phyloP scores from a whole-genome alignment of 1,140 invertebrate species.

The Rhagoletis zephyria region DNA sequence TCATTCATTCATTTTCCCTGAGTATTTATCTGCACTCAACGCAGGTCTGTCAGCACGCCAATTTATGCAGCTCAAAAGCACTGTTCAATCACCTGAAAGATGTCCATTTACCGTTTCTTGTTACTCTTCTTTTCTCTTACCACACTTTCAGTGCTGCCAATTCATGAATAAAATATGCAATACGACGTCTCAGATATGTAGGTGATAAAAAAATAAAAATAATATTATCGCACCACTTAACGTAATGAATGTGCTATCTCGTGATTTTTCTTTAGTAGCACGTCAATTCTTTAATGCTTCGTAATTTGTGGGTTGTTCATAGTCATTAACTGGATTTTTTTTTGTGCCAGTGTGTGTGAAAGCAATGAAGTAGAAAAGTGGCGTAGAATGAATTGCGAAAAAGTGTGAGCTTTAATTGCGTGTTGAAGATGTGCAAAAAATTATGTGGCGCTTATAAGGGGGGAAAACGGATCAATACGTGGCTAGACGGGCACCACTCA shows the following conservation, averaged over 20 bases:
- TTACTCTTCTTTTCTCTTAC: conserved; percentile 7
- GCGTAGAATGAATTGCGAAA: background rate
- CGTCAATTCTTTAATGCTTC: conserved; percentile 37
- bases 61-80: conserved; percentile 41
- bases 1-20: background rate
- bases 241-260: conserved; percentile 54
- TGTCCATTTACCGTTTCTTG: conserved; percentile 33
- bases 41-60: background rate
- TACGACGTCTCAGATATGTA: background rate
- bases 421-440: background rate
- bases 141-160: background rate
- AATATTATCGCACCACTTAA: conserved; percentile 54
- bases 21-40: background rate
- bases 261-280: conserved; percentile 36
- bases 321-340: conserved; percentile 18
- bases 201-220: background rate
- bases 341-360: background rate
- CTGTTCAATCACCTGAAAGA: conserved; percentile 53
- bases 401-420: background rate
- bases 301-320: conserved; percentile 2
- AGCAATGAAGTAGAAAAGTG: background rate
- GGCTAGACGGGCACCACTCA: too few species aligned
- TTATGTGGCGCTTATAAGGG: too few species aligned
- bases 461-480: too few species aligned
- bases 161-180: conserved; percentile 34